Evolutionary conservation across 2,113 vertebrate genomes (phyloP), one percentile per base, ranked within the genome.

Genomic region (Grus americana): DNA sequence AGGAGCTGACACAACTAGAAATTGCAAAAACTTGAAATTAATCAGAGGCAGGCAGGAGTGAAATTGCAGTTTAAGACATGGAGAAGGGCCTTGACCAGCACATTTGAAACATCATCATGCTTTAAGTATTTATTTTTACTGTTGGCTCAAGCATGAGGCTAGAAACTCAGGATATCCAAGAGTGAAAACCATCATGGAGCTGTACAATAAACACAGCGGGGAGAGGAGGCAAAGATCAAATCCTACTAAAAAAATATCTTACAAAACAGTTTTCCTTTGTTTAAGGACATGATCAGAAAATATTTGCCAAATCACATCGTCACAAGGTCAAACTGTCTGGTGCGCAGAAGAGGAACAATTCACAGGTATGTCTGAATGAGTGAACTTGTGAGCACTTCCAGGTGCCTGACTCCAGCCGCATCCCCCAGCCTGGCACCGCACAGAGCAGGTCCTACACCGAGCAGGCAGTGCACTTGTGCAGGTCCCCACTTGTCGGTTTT

Each of bases 11-110:
- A 68, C 16, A 80, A 84, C 72, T 80, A 8, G 7, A 26, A 65
- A 40, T 27, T 58, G 70, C 30, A 92, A 93, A 95, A 88, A 40
- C 8, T 2, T 75, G 27, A 79, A 85, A 85, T 78, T 79, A 90
- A 42, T 86, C 46, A 70, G 32, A 78, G 66, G 63, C 9, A 63
- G n/a, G 4, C 19, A 94, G 81, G 90, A 86, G 20, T 79, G 58
- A 90, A 85, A 85, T 90, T 87, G 75, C 24, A 68, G 36, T 87
- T 91, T 61, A 68, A 84, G 54, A 59, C 36, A 65, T 0, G 1
- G 52, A 74, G 27, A 79, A 61, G 11, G 8, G 30, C 54, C 44
- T 75, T 55, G 44, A 72, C 11, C 44, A 49, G 19, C 30, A 55
- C 21, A 61, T 72, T 6, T 85, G 50, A 83, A 71, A 49, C 40